phyloP scores from a whole-genome alignment of 1,140 invertebrate species.

The Chironomus striatipennis region DNA sequence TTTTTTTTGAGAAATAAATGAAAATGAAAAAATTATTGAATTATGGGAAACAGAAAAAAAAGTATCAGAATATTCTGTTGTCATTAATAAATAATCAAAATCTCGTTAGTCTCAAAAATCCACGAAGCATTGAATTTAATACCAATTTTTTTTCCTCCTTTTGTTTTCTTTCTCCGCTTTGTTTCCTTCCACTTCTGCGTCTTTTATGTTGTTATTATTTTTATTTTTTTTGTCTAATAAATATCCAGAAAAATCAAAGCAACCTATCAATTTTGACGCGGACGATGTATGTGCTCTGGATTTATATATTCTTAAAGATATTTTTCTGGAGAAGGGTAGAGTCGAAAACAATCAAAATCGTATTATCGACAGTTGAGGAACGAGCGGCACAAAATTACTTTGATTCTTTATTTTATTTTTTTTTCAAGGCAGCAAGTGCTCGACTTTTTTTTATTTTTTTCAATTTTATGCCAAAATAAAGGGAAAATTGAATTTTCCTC shows the following conservation, averaged over 20 bases:
- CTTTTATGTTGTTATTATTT: no score
- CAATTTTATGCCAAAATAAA: neutral
- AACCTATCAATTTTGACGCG: conserved; percentile 1
- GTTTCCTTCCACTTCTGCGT: no score
- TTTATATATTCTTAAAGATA: conserved; percentile 6
- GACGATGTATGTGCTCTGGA: neutral
- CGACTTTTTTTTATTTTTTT: no score
- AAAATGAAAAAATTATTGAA: neutral
- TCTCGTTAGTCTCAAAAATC: conserved; percentile 24
- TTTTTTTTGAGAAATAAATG: no score
- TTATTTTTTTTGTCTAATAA: neutral
- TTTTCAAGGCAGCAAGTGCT: no score
- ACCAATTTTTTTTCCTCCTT: neutral
- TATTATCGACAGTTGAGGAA: conserved; percentile 19
- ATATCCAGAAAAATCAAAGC: conserved; percentile 14
- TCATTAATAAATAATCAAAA: conserved; percentile 27
- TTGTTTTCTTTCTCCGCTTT: neutral
- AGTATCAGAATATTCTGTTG: conserved; percentile 23
- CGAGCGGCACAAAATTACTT: neutral
- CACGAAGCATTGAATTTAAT: conserved; percentile 19
- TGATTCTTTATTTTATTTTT: no score
- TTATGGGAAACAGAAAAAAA: neutral
- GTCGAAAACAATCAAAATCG: conserved; percentile 19
- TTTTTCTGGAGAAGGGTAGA: neutral
- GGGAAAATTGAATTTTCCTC: neutral